Evolutionary conservation across 2,797 vertebrate genomes (phyloP).

Genomic region (Nannoperca australis): DNA sequence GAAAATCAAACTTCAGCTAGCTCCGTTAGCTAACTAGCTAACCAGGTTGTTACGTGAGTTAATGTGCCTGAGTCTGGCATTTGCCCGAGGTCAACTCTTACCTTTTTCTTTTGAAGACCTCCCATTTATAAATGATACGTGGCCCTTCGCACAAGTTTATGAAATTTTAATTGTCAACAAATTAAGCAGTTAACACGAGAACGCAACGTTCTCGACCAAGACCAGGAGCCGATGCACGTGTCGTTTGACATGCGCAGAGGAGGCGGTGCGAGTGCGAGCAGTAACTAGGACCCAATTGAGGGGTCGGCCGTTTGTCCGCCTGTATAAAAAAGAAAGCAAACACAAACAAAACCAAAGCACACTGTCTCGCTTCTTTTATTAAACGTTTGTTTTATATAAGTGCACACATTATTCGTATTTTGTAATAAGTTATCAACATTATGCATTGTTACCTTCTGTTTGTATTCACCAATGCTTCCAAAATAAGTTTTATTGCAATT

Average conservation of each 20-base stretch:
- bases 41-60: not conserved
- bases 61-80: not conserved
- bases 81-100: slow-evolving; percentile 39
- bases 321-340: slow-evolving; percentile 37
- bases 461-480: not conserved
- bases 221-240: slow-evolving; percentile 69
- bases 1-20: slow-evolving; percentile 58
- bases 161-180: not conserved
- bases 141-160: not conserved
- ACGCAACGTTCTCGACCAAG: not conserved
- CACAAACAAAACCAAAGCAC: too few relatives aligned
- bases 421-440: not conserved
- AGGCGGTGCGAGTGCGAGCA: not conserved
- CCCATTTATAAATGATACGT: slow-evolving; percentile 74
- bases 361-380: not conserved
- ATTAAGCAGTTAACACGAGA: not conserved
- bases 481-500: not conserved
- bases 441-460: not conserved
- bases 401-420: not conserved
- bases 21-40: slow-evolving; percentile 37
- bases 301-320: slow-evolving; percentile 47
- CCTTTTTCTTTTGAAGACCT: slow-evolving; percentile 88
- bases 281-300: slow-evolving; percentile 53
- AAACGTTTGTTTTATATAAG: not conserved
- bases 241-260: slow-evolving; percentile 62